These are phyloP conservation scores for Spodoptera exigua DNA, from an alignment of 2,888 invertebrate genomes.

Conservation along the genomic window DNA sequence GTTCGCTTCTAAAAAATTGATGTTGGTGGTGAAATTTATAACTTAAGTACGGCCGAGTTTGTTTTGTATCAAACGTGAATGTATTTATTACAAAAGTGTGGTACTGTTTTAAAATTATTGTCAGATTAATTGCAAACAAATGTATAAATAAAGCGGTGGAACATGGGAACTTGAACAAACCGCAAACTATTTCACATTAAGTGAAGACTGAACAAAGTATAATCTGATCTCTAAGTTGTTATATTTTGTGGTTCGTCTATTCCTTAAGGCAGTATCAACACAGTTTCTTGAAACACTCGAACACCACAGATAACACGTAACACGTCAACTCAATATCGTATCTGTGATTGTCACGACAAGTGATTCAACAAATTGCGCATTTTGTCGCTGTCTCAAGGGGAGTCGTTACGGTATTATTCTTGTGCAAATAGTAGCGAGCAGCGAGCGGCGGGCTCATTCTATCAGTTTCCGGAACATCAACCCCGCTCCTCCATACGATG, in stretches of 20 bases:
- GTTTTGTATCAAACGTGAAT: too few relatives aligned
- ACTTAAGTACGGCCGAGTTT: too few relatives aligned
- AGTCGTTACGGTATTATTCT: conserved; percentile 63
- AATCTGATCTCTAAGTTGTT: not conserved
- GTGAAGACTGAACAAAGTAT: too few relatives aligned
- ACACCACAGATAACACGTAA: conserved; percentile 32
- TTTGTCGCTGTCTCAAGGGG: conserved; percentile 65
- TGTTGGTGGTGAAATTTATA: too few relatives aligned
- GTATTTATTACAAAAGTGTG: too few relatives aligned
- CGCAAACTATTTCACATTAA: too few relatives aligned
- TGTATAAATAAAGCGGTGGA: too few relatives aligned
- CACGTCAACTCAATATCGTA: conserved; percentile 50
- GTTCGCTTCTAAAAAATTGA: too few relatives aligned
- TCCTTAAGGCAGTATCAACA: conserved; percentile 2
- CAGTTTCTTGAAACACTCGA: conserved; percentile 25
- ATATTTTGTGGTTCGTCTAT: not conserved
- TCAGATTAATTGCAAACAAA: too few relatives aligned
- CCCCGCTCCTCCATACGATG: conserved; percentile 58
- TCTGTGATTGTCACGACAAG: conserved; percentile 62
- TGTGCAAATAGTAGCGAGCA: conserved; percentile 67
- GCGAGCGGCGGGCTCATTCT: conserved; percentile 63
- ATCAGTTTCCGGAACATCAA: conserved; percentile 78
- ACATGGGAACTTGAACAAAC: too few relatives aligned
- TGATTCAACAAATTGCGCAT: conserved; percentile 72
- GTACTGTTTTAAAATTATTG: too few relatives aligned